Conservation (phyloP, 2,113 vertebrate genomes). For the Lophochroa leadbeateri region DNA sequence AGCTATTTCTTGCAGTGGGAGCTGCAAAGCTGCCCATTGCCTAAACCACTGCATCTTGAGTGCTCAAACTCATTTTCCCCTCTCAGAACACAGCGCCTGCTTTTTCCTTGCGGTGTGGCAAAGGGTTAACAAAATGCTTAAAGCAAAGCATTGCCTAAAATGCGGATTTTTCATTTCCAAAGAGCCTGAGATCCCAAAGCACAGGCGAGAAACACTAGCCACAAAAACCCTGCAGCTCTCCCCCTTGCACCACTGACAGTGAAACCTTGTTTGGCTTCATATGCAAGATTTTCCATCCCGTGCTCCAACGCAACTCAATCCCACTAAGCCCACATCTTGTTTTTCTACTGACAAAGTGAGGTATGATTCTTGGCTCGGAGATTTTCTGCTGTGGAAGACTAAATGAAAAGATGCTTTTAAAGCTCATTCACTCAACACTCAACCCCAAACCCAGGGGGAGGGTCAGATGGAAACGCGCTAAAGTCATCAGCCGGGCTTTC, state of each 20-base stretch:
- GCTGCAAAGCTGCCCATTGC: fast-evolving
- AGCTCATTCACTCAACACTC: constrained; percentile 57
- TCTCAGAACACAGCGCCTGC: neutral
- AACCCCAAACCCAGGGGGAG: constrained; percentile 30
- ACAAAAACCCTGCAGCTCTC: neutral
- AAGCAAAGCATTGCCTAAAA: neutral
- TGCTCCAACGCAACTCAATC: constrained; percentile 5
- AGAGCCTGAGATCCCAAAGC: neutral
- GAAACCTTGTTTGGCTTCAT: constrained; percentile 33
- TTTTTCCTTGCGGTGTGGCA: neutral
- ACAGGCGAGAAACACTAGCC: neutral
- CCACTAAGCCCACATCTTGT: constrained; percentile 62
- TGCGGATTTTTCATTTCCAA: neutral
- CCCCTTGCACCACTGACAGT: constrained; percentile 36
- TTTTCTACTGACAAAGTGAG: constrained; percentile 64
- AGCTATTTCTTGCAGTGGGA: neutral
- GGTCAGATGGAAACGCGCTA: constrained; percentile 1
- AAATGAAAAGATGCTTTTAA: constrained; percentile 67
- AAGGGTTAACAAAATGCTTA: neutral
- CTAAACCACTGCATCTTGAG: fast-evolving
- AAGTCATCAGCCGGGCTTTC: neutral
- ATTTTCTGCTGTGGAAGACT: constrained; percentile 4
- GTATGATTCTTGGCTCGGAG: constrained; percentile 27
- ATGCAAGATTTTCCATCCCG: constrained; percentile 46
- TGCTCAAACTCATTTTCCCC: neutral